Percentiles rank a stretch among this genome's conserved stretches.
phyloP scores from a whole-genome alignment of 2,797 vertebrate species.

The Micropoecilia bifurca region DNA sequence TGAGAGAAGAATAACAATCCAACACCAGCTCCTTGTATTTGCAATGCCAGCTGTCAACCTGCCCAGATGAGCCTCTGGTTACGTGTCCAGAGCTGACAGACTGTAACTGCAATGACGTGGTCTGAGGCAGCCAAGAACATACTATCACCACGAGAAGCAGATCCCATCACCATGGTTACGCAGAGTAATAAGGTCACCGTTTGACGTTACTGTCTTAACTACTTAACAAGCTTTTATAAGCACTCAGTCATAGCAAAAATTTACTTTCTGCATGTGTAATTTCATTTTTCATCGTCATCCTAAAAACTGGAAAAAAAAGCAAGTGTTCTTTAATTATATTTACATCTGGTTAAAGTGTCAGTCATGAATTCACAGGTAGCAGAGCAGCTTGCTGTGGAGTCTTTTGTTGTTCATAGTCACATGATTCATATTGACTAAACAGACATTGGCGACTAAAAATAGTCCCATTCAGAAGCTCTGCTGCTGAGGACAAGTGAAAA shows the following conservation, averaged over 20 bases:
- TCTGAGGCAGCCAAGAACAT: conserved; percentile 46
- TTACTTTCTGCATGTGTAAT: conserved; percentile 1
- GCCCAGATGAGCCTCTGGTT: conserved; percentile 53
- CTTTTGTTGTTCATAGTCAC: conserved; percentile 24
- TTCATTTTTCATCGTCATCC: conserved; percentile 1
- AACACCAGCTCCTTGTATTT: conserved; percentile 17
- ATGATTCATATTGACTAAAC: conserved; percentile 12
- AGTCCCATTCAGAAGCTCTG: conserved; percentile 33
- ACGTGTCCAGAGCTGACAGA: conserved; percentile 47
- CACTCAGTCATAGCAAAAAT: conserved; percentile 8
- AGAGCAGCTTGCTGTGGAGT: conserved; percentile 14
- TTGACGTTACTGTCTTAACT: conserved; percentile 46
- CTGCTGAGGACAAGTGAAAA: conserved; percentile 26
- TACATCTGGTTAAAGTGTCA: conserved; percentile 1
- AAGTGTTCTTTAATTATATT: conserved; percentile 4
- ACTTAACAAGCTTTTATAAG: conserved; percentile 39
- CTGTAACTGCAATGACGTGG: conserved; percentile 58
- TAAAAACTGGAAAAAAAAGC: conserved; percentile 2
- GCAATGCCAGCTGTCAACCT: conserved; percentile 42
- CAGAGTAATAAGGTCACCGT: conserved; percentile 67
- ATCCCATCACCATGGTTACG: conserved; percentile 74
- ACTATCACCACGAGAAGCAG: conserved; percentile 57
- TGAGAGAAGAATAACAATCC: background rate
- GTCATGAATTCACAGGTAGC: conserved; percentile 18
- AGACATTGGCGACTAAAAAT: conserved; percentile 29